A percentile compares a stretch with the other conserved stretches of the same genome.
These are phyloP conservation scores for Gorsachius goisagi DNA, from an alignment of 2,113 vertebrate species.

Conservation along the genomic window DNA sequence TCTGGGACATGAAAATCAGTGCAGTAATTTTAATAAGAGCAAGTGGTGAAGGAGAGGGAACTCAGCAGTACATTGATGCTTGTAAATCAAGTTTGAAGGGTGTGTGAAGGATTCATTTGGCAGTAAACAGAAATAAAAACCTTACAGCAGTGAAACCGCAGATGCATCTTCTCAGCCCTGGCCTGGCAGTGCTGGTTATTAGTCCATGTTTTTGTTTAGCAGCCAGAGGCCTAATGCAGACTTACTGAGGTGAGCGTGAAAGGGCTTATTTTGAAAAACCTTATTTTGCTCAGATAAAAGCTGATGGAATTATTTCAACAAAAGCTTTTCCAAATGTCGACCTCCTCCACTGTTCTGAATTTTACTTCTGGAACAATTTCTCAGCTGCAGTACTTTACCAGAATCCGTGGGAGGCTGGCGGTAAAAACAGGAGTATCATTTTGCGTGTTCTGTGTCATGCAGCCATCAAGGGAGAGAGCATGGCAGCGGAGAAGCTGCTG, in stretches of 20 bases:
- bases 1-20: not conserved
- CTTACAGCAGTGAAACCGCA: not conserved
- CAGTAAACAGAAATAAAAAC: conserved; percentile 55
- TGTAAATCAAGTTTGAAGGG: conserved; percentile 37
- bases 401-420: not conserved
- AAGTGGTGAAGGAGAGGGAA: not conserved
- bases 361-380: not conserved
- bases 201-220: not conserved
- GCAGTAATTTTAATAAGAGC: not conserved
- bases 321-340: not conserved
- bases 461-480: not conserved
- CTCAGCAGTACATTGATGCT: not conserved
- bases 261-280: not conserved
- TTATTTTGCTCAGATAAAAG: not conserved
- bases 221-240: not conserved
- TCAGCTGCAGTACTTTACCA: not conserved
- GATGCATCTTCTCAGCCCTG: not conserved
- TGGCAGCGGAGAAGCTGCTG: not conserved
- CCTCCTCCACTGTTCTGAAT: not conserved
- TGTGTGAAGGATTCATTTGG: conserved; percentile 41
- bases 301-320: not conserved
- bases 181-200: not conserved
- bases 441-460: not conserved
- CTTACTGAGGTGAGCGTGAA: not conserved
- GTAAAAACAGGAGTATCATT: not conserved